Conservation (phyloP, 2,797 vertebrate species). For the Argya squamiceps region DNA sequence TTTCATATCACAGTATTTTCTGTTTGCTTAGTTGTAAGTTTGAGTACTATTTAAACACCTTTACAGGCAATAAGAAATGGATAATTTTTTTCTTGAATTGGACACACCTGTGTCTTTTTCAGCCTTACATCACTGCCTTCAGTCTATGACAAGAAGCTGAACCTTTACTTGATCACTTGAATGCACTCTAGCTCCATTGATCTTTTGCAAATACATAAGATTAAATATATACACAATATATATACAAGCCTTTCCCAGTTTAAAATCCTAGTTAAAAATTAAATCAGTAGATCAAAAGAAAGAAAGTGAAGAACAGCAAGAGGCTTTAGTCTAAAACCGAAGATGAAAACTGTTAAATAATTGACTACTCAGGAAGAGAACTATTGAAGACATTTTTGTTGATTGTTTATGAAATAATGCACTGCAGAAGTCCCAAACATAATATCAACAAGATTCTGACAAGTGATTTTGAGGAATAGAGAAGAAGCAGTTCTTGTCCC, state of each 20-base stretch:
- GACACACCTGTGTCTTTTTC: background rate
- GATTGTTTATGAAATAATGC: background rate
- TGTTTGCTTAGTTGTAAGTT: background rate
- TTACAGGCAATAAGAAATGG: background rate
- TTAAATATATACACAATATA: background rate
- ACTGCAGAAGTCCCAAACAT: background rate
- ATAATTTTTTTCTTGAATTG: background rate
- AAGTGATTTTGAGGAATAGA: background rate
- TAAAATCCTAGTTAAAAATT: background rate
- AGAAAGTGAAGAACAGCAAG: background rate
- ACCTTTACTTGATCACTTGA: accelerated
- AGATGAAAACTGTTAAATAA: background rate
- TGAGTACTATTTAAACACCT: background rate
- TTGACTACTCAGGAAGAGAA: background rate
- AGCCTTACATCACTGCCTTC: background rate
- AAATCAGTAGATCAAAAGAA: background rate
- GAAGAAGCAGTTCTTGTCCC: background rate
- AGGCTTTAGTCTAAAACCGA: background rate
- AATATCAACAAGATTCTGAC: background rate
- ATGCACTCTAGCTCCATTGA: background rate
- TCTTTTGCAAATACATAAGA: background rate
- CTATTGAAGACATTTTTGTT: background rate
- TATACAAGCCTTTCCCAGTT: background rate
- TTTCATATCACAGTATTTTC: background rate
- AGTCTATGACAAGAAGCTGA: background rate